phyloP scores from a whole-genome alignment of 2,888 invertebrate species.

The Himalopsyche kuldschensis region DNA sequence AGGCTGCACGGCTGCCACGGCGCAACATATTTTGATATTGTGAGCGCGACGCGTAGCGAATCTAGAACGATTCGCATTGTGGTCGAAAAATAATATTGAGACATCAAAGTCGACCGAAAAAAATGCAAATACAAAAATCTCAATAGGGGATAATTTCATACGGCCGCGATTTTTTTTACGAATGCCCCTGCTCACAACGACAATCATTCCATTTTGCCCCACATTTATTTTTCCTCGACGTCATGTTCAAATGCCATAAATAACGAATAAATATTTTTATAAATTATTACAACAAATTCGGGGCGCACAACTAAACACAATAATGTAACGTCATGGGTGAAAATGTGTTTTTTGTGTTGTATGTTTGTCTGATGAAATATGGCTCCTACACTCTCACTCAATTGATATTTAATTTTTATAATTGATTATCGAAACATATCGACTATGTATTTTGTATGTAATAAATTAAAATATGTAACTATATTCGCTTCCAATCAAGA shows the following conservation, averaged over 20 bases:
- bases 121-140: conserved; percentile 35
- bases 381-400: background rate
- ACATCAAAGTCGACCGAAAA: conserved; percentile 39
- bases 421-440: background rate
- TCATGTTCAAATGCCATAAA: conserved; percentile 37
- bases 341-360: conserved; percentile 9
- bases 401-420: background rate
- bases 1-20: too few relatives aligned
- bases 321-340: conserved; percentile 23
- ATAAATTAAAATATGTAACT: too few relatives aligned
- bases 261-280: conserved; percentile 41
- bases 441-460: too few relatives aligned
- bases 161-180: conserved; percentile 32
- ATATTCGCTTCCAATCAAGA: too few relatives aligned
- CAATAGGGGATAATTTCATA: conserved; percentile 33
- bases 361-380: conserved; percentile 5
- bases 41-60: conserved; percentile 5
- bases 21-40: background rate
- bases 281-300: conserved; percentile 40
- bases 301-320: conserved; percentile 38
- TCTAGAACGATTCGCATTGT: conserved; percentile 5
- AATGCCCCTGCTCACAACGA: background rate
- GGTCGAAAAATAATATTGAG: conserved; percentile 38
- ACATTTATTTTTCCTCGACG: conserved; percentile 17
- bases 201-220: conserved; percentile 27